A percentile compares a stretch with the other conserved stretches of the same genome.
These are phyloP conservation scores for Brachyhypopomus occidentalis DNA, from an alignment of 2,113 vertebrate species.

Conservation along the genomic window DNA sequence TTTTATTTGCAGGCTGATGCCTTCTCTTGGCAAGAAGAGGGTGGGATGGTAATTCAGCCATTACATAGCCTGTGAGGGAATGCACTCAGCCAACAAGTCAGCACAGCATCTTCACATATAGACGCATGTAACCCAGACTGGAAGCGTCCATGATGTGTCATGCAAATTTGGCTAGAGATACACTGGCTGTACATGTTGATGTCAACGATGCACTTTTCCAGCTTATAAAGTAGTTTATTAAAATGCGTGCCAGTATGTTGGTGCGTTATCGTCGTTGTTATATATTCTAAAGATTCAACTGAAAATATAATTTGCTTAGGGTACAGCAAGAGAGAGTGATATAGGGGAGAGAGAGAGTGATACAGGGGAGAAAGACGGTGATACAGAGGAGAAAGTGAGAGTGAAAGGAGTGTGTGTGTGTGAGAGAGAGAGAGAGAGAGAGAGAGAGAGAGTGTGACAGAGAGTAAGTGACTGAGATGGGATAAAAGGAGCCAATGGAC, in stretches of 20 bases:
- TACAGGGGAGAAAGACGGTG: background rate
- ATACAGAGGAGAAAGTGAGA: background rate
- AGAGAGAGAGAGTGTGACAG: background rate
- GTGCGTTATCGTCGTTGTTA: background rate
- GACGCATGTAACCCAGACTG: background rate
- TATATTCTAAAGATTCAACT: background rate
- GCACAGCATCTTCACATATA: slow-evolving; percentile 5
- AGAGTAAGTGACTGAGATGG: background rate
- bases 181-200: slow-evolving; percentile 11
- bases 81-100: slow-evolving; percentile 1
- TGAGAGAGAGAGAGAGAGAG: background rate
- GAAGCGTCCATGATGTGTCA: slow-evolving; percentile 21
- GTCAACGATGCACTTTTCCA: slow-evolving; percentile 12
- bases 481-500: slow-evolving; percentile 34
- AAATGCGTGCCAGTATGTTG: background rate
- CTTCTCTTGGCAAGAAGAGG: slow-evolving; percentile 50
- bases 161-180: slow-evolving; percentile 16
- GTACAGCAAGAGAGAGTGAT: background rate
- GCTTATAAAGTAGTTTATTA: background rate
- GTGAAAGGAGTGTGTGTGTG: background rate
- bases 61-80: slow-evolving; percentile 40
- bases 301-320: background rate
- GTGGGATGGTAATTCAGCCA: slow-evolving; percentile 45
- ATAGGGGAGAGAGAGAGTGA: slow-evolving; percentile 14
- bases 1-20: slow-evolving; percentile 64